Conservation (phyloP, 2,888 invertebrate genomes). For the Portevinia maculata region DNA sequence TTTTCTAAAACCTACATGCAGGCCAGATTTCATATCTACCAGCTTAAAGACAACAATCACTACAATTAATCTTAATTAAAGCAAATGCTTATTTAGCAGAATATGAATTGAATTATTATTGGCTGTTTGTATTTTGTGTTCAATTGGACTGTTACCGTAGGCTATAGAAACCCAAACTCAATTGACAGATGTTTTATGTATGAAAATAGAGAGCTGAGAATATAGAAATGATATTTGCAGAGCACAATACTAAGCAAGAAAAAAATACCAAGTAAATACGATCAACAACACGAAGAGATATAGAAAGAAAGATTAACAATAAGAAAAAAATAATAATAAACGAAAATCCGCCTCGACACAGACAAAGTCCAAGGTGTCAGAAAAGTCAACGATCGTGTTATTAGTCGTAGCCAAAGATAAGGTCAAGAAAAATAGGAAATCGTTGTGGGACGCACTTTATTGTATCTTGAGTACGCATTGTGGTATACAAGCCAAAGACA, state of each 20-base stretch:
- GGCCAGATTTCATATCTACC: constrained; percentile 1
- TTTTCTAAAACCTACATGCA: background rate
- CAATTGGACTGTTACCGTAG: background rate
- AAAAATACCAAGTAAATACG: background rate
- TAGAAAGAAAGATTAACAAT: background rate
- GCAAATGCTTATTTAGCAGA: background rate
- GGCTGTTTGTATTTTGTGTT: background rate
- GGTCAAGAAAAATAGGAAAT: constrained; percentile 75
- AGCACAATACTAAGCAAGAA: background rate
- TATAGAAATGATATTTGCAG: background rate
- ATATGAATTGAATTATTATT: constrained; percentile 41
- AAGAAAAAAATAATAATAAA: constrained; percentile 1
- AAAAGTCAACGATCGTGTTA: constrained; percentile 76
- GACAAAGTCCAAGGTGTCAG: constrained; percentile 73
- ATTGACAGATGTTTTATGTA: background rate
- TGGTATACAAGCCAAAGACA: constrained; percentile 57
- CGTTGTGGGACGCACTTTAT: constrained; percentile 75
- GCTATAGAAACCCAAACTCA: background rate
- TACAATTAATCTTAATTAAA: constrained; percentile 58
- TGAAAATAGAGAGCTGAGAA: background rate
- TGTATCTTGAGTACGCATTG: constrained; percentile 67
- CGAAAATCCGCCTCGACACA: constrained; percentile 35
- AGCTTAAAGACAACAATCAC: constrained; percentile 37
- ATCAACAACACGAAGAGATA: background rate
- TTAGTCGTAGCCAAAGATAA: constrained; percentile 75